Evolutionary conservation across 2,113 vertebrate species (phyloP), one percentile per base, ranked within the genome.

Genomic region (Apistogramma diplotaenia): DNA sequence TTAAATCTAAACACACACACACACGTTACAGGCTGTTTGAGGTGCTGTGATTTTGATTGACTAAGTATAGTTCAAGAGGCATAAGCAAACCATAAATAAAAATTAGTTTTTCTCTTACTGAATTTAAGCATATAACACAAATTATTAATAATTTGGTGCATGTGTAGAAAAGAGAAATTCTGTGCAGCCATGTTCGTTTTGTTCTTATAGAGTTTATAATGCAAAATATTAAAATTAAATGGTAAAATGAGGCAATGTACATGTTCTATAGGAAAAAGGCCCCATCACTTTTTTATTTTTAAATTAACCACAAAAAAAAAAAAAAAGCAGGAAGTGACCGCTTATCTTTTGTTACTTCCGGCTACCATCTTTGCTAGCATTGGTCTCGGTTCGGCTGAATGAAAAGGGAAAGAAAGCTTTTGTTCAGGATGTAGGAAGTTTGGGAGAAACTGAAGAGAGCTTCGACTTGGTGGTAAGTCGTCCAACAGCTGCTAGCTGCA

Each of bases 201-300:
- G 8, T 70, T 29, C 1, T 27, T 19, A 29, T 0, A 49, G 62
- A 49, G 43, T 46, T 46, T 49, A 29, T 19, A 0, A 70, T 49
- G 25, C 13, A 70, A 70, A 49, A 29, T 0, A 29, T 46, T 46
- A 67, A 19, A 43, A 43, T 43, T 5, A 67, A 49, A 67, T 49
- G 23, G 62, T 70, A 70, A 49, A 70, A 1, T 70, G 18, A 29
- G 27, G 2, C 15, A 49, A 49, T 70, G 27, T 25, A 13, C 16
- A 70, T 1, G 25, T 70, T 70, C 9, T 29, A 29, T 70, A 51
- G 65, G 43, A 11, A 70, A 49, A 31, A 70, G 1, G 1, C 3
- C 5, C 23, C 23, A 27, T 46, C 15, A 67, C 6, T 11, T 46
- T 19, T 19, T 67, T 18, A 19, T 29, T 29, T 67, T 46, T 27